Base-by-base conservation (phyloP, 2,888 invertebrate species). In the Acleris sparsana region DNA sequence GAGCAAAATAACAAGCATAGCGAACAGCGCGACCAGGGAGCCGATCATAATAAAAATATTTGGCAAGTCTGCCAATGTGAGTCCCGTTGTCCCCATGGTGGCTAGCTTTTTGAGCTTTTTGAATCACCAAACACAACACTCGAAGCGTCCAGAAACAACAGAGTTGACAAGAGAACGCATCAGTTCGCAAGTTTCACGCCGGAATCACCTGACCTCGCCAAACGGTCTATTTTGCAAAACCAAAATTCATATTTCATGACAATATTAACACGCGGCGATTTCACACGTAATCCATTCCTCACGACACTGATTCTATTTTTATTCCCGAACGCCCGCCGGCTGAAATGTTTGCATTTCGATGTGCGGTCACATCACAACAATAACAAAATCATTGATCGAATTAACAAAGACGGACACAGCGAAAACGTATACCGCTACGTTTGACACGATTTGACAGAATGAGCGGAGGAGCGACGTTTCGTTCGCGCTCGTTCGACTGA, bases 21-120 rank as follows among this genome's bases (percentile, higher is more conserved):
- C 94, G 87, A 95, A 95, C 79, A 96, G 94, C 83, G 95, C 95
- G 79, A 96, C 93, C 67, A 96, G 89, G 70, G 96, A 95, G 57
- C 95, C 95, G 73, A 95, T 93, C 86, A 96, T 95, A 76, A 95
- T 95, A 87, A 96, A 94, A 85, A 96, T 95, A 89, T 95, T 96
- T 77, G 95, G 95, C 87, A 96, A 92, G 86, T 96, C 96, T 70
- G 95, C 95, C 82, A 95, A 93, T 71, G 95, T 95, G 74, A 96
- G 92, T 53, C 88, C 89, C 1, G 86, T 82, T n/a, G 90, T 83
- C 70, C 92, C 92, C 92, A 92, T 92, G 72, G 73, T 83, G 62
- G 63, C 69, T 73, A 39, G 44, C 68, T 68, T 13, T 20, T 63
- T 44, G 53, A 80, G 44, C 68, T 66, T 13, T 20, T 63, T 39